Percentiles rank a stretch among this genome's conserved stretches.
Conservation (phyloP, 2,113 vertebrate species). For the Argyrosomus japonicus region DNA sequence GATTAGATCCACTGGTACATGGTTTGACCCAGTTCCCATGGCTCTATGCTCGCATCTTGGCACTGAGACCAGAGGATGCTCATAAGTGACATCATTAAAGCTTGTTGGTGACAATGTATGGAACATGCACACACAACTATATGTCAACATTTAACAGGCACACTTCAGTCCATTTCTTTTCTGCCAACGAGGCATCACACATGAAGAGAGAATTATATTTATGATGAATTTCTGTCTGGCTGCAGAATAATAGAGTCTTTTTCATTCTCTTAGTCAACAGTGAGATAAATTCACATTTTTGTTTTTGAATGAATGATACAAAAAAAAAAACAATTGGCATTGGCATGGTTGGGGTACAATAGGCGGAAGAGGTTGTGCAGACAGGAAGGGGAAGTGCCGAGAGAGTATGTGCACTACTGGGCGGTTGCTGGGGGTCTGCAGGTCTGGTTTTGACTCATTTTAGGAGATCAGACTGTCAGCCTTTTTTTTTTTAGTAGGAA, state of each 20-base stretch:
- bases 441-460: slow-evolving; percentile 34
- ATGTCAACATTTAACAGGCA: slow-evolving; percentile 9
- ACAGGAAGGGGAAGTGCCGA: slow-evolving; percentile 66
- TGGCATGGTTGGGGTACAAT: slow-evolving; percentile 76
- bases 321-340: slow-evolving; percentile 63
- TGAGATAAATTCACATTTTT: slow-evolving; percentile 51
- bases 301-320: slow-evolving; percentile 63
- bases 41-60: slow-evolving; percentile 65
- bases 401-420: slow-evolving; percentile 42
- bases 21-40: slow-evolving; percentile 82
- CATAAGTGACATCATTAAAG: slow-evolving; percentile 61
- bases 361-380: slow-evolving; percentile 77
- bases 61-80: slow-evolving; percentile 33
- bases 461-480: slow-evolving; percentile 9
- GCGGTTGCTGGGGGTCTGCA: slow-evolving; percentile 46
- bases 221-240: slow-evolving; percentile 17
- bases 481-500: slow-evolving; percentile 30
- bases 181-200: not conserved
- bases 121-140: slow-evolving; percentile 6
- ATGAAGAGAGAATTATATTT: slow-evolving; percentile 33
- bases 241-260: slow-evolving; percentile 50
- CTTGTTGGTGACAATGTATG: slow-evolving; percentile 13
- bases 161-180: not conserved
- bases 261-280: slow-evolving; percentile 55
- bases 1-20: slow-evolving; percentile 71